These are phyloP conservation scores for Sinhomidia bicolor DNA, from an alignment of 2,888 invertebrate genomes.

Conservation along the genomic window DNA sequence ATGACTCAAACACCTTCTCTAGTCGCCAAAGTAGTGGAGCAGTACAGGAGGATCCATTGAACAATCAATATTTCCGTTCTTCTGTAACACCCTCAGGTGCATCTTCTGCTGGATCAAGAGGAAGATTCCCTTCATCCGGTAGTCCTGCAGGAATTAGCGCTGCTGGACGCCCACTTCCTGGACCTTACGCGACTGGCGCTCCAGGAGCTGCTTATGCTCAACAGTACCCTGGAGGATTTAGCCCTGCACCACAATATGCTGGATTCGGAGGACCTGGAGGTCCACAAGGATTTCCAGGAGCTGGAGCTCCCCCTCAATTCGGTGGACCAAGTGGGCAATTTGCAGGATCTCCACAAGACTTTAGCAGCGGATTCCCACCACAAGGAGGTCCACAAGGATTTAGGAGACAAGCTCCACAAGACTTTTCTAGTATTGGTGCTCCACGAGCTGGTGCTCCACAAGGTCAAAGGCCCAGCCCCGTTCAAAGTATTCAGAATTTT, in stretches of 20 bases:
- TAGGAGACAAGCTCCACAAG: conserved; percentile 54
- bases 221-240: conserved; percentile 51
- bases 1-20: conserved; percentile 47
- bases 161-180: conserved; percentile 51
- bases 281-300: conserved; percentile 36
- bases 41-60: conserved; percentile 53
- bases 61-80: conserved; percentile 60
- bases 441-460: conserved; percentile 56
- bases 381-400: conserved; percentile 48
- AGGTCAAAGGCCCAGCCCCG: conserved; percentile 2
- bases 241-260: conserved; percentile 8
- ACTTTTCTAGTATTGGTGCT: conserved; percentile 44
- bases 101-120: conserved; percentile 11
- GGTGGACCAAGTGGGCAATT: conserved; percentile 28
- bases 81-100: conserved; percentile 22
- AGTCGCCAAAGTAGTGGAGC: conserved; percentile 47
- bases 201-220: conserved; percentile 46
- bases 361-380: conserved; percentile 11
- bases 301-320: conserved; percentile 41
- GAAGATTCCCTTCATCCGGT: conserved; percentile 39
- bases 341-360: conserved; percentile 52
- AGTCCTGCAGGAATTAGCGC: conserved; percentile 41
- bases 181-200: conserved; percentile 34
- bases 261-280: conserved; percentile 50
- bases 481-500: conserved; percentile 48